Percentiles rank a stretch among this genome's conserved stretches.
These are phyloP conservation scores for Echiichthys vipera DNA, from an alignment of 2,797 vertebrate genomes.

Conservation along the genomic window DNA sequence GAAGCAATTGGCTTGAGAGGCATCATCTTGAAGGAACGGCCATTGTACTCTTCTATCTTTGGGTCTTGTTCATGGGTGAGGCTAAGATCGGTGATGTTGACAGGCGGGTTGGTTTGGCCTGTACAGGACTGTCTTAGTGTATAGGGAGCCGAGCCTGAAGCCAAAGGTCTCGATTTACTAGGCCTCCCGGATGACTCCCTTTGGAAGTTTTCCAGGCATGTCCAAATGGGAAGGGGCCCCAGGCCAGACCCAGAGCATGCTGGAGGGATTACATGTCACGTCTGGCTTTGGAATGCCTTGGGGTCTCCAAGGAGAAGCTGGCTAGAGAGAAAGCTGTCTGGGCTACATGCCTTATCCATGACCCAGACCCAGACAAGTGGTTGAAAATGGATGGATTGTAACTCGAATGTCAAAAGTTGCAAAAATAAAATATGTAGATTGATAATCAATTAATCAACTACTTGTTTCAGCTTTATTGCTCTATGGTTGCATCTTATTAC, in stretches of 20 bases:
- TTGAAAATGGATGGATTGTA: neutral
- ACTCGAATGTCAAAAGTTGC: neutral
- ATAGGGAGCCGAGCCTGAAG: neutral
- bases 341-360: neutral
- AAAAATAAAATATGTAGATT: neutral
- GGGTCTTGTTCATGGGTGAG: neutral
- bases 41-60: neutral
- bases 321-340: neutral
- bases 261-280: constrained; percentile 34
- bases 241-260: constrained; percentile 13
- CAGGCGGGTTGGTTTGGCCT: neutral
- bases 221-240: neutral
- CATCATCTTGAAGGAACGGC: no score
- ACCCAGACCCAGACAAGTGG: neutral
- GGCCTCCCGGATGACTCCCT: neutral
- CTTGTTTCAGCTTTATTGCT: neutral
- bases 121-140: neutral
- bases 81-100: neutral
- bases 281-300: constrained; percentile 17
- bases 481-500: neutral
- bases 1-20: neutral
- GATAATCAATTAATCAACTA: neutral
- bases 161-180: neutral
- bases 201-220: constrained; percentile 9
- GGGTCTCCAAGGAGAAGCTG: constrained; percentile 5